These are phyloP conservation scores for Tridacna gigas DNA, from an alignment of 2,888 invertebrate species.

Conservation along the genomic window DNA sequence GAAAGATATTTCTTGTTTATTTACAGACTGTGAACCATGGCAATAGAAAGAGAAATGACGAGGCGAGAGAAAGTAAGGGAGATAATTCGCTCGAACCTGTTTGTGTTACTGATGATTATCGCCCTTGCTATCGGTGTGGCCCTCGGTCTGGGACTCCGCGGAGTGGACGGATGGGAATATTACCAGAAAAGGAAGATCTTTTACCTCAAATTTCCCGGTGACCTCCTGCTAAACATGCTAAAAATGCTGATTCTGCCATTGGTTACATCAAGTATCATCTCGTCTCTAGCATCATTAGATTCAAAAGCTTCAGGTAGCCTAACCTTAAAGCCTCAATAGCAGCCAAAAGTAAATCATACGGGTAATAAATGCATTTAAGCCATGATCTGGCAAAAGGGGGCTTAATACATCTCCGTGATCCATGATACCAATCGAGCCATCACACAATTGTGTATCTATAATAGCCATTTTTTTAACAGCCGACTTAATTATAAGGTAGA, in stretches of 20 bases:
- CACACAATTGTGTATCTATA: no score
- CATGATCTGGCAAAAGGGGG: no score
- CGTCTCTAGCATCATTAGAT: slow-evolving; percentile 94
- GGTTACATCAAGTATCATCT: slow-evolving; percentile 88
- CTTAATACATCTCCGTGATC: no score
- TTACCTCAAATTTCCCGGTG: slow-evolving; percentile 89
- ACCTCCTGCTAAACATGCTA: slow-evolving; percentile 89
- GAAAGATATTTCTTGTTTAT: background rate
- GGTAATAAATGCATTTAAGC: no score
- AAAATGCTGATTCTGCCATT: slow-evolving; percentile 90
- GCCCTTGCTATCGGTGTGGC: slow-evolving; percentile 86
- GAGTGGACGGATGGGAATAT: slow-evolving; percentile 86
- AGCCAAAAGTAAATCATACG: no score
- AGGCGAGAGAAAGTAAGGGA: slow-evolving; percentile 24
- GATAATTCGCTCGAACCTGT: slow-evolving; percentile 83
- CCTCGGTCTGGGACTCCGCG: slow-evolving; percentile 87
- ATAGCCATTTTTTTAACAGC: no score
- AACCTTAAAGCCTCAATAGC: no score
- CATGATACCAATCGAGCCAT: no score
- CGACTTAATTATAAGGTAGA: no score
- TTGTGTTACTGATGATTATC: slow-evolving; percentile 87
- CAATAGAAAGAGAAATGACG: slow-evolving; percentile 9
- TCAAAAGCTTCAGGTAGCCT: slow-evolving; percentile 89
- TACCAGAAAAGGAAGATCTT: slow-evolving; percentile 88
- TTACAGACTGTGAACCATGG: background rate